phyloP scores from a whole-genome alignment of 1,140 invertebrate genomes.

The Acromyrmex heyeri region DNA sequence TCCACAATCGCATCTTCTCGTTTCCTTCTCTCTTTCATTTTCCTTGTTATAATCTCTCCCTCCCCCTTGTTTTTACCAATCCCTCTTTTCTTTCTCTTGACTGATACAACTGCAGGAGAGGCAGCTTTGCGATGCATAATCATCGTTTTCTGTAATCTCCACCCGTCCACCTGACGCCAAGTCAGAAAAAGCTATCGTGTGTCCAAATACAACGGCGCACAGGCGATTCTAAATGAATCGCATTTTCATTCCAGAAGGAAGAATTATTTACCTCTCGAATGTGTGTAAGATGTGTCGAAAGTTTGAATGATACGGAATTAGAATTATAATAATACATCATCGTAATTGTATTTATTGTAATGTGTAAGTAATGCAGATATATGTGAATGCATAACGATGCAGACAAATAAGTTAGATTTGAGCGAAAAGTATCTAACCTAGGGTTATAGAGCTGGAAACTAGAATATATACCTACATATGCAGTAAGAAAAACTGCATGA shows the following conservation, averaged over 20 bases:
- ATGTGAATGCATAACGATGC: background rate
- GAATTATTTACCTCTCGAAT: background rate
- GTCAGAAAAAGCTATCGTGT: background rate
- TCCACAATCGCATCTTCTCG: background rate
- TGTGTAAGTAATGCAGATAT: background rate
- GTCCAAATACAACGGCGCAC: background rate
- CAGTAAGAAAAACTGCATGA: background rate
- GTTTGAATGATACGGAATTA: background rate
- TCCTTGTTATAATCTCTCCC: background rate
- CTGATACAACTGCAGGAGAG: background rate
- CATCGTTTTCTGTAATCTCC: conserved; percentile 30
- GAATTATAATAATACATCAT: background rate
- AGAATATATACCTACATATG: background rate
- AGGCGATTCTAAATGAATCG: background rate
- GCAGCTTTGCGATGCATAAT: background rate
- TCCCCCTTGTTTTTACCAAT: background rate
- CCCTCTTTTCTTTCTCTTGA: conserved; percentile 8
- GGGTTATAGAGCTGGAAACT: background rate
- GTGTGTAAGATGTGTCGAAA: background rate
- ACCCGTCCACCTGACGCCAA: background rate
- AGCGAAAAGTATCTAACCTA: background rate
- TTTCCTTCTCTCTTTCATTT: conserved; percentile 13
- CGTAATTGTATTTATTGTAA: background rate
- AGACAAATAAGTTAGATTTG: background rate
- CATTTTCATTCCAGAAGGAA: background rate